Conservation (phyloP, 2,113 vertebrate species). For the Microtus richardsoni region DNA sequence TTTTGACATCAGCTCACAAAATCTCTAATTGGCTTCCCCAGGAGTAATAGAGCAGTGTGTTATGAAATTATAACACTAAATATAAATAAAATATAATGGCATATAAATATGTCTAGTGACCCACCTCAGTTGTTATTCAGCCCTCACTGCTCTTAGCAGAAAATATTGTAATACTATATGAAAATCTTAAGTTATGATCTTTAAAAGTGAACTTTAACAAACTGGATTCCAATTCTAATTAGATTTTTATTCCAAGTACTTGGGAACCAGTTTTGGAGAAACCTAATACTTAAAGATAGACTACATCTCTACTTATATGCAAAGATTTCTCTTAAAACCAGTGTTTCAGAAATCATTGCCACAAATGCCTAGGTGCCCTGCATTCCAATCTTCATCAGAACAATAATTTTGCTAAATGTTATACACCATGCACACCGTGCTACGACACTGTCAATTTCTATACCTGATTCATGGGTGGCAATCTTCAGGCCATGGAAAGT, state of each 20-base stretch:
- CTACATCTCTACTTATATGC: neutral
- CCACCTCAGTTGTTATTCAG: neutral
- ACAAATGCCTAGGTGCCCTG: neutral
- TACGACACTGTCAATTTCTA: neutral
- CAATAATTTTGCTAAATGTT: neutral
- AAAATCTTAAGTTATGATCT: neutral
- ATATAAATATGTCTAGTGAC: neutral
- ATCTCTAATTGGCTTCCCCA: neutral
- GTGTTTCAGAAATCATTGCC: neutral
- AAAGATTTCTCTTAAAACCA: conserved; percentile 9
- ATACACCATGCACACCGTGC: neutral
- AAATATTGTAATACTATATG: neutral
- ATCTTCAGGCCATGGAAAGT: neutral
- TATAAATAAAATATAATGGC: neutral
- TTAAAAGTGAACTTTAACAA: neutral
- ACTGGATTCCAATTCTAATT: neutral
- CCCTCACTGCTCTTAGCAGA: neutral
- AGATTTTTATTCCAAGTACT: neutral
- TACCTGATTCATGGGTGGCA: neutral
- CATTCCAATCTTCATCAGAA: accelerated
- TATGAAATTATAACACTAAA: neutral
- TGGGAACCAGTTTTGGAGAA: neutral
- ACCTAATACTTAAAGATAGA: neutral
- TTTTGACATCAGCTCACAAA: neutral
- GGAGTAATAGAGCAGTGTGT: neutral